A percentile compares a stretch with the other conserved stretches of the same genome.
These are phyloP conservation scores for Nibea albiflora DNA, from an alignment of 2,113 vertebrate genomes.

Conservation along the genomic window DNA sequence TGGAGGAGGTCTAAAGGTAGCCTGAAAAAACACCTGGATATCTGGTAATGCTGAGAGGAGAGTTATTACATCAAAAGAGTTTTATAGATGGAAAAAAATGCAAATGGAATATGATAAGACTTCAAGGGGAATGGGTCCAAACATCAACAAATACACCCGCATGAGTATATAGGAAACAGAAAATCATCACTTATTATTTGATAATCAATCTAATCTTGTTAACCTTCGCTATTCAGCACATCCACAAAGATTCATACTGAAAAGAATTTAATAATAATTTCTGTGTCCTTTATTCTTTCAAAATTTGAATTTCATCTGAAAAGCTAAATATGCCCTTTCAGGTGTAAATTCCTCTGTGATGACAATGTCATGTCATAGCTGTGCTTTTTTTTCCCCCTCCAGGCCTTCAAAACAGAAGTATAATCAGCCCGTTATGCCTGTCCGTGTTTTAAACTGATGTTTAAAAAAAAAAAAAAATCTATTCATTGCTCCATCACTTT, in stretches of 20 bases:
- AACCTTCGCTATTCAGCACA: slow-evolving; percentile 71
- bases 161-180: slow-evolving; percentile 58
- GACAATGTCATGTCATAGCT: slow-evolving; percentile 62
- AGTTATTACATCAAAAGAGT: slow-evolving; percentile 45
- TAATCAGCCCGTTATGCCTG: slow-evolving; percentile 55
- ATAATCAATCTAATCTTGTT: slow-evolving; percentile 77
- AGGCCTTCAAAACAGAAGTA: slow-evolving; percentile 65
- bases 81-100: slow-evolving; percentile 44
- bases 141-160: slow-evolving; percentile 60
- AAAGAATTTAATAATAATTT: slow-evolving; percentile 60
- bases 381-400: slow-evolving; percentile 35
- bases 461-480: slow-evolving; percentile 66
- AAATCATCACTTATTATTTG: slow-evolving; percentile 70
- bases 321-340: slow-evolving; percentile 70
- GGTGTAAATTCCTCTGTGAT: slow-evolving; percentile 57
- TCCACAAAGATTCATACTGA: slow-evolving; percentile 57
- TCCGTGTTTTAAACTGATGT: slow-evolving; percentile 72
- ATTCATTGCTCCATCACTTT: slow-evolving; percentile 58
- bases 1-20: slow-evolving; percentile 55
- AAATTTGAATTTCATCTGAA: slow-evolving; percentile 58
- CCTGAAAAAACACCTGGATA: slow-evolving; percentile 24
- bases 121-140: slow-evolving; percentile 30
- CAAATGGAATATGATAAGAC: slow-evolving; percentile 41
- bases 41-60: slow-evolving; percentile 25
- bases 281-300: slow-evolving; percentile 62